Evolutionary conservation across 37 sponge, comb jelly and placozoan genomes (phyloP), one percentile per base, ranked within the genome.

Genomic region (Ephydatia muelleri): DNA sequence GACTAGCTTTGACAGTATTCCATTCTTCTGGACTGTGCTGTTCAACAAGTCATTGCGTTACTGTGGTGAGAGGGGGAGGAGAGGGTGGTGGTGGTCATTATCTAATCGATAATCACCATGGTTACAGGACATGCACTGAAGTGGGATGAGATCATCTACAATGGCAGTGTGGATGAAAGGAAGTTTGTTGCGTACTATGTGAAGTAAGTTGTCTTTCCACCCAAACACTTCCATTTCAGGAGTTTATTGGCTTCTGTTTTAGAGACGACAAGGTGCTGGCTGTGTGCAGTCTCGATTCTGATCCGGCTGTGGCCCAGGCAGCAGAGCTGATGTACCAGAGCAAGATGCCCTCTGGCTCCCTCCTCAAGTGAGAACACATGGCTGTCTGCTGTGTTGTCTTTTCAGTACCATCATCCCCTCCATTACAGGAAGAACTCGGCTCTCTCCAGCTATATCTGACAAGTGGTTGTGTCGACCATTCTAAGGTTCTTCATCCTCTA

Each of bases 1-100:
- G 31, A 84, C 72, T 21, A 66, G 85, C 30, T 93, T 93, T 47
- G 71, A 90, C 49, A 93, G 90, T 43, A 89, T 97, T 32, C 97
- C 97, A 26, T 97, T 80, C 88, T 97, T 97, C 90, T 97, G 97
- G 97, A 93, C 95, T n/a, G 81, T 89, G 38, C 68, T 94, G 79
- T 95, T 84, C 78, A 95, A 95, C 34, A 97, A 97, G 83, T 91
- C 92, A 70, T 26, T 97, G 33, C 93, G 97, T 30, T 95, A 95
- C 49, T 95, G 94, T 73, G 95, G 97, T 57, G 30, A 33, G 34
- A 0, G 21, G 72, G n/a, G 72, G 30, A 28, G 9, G 70, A 29
- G 70, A 68, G 70, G 80, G 76, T 25, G 77, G 36, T 27, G 36
- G 21, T 32, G 36, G 36, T 37, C 16, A 38, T 37, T 2, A 5